Evolutionary conservation across 2,797 vertebrate species (phyloP), one percentile per base, ranked within the genome.

Genomic region (Zonotrichia albicollis): DNA sequence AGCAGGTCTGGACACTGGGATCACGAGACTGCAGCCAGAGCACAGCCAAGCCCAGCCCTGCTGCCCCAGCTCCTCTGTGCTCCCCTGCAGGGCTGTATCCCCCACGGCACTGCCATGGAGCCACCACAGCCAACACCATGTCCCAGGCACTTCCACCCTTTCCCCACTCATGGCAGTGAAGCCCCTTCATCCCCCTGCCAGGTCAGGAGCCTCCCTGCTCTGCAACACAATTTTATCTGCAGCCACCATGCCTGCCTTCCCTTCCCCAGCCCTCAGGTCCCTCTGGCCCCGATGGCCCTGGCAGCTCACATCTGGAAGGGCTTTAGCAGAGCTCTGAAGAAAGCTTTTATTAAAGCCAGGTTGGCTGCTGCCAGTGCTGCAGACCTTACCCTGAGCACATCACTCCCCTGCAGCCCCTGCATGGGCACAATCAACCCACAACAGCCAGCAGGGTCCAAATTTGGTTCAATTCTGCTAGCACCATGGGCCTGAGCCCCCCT

Each of bases 271-370:
- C 64, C 42, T 68, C 1, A 8, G 51, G 77, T 75, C 29, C 53
- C 46, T 36, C 53, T 1, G 5, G 66, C 96, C 84, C 66, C 2
- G 34, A 93, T 89, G 91, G 86, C 84, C 86, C 92, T 73, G 38
- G 34, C 61, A 93, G 55, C 62, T 78, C 97, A 96, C 97, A 97
- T 96, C 94, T 96, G 97, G 96, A 97, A 97, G 85, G 94, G 89
- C 62, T 96, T 96, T 93, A 87, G 93, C 48, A 68, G 22, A 16
- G 70, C 89, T 89, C 94, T 80, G 75, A 87, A 92, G 42, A 57
- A 73, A 72, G 80, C 84, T 74, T 93, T 97, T 95, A 97, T 87
- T 96, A 94, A 96, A 98, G 87, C 80, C 96, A 97, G 96, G 92
- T 88, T 89, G 80, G 93, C 43, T 76, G 86, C 68, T 0, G 7